These are phyloP conservation scores for Gorsachius magnificus DNA, from an alignment of 2,797 vertebrate genomes.

Conservation along the genomic window DNA sequence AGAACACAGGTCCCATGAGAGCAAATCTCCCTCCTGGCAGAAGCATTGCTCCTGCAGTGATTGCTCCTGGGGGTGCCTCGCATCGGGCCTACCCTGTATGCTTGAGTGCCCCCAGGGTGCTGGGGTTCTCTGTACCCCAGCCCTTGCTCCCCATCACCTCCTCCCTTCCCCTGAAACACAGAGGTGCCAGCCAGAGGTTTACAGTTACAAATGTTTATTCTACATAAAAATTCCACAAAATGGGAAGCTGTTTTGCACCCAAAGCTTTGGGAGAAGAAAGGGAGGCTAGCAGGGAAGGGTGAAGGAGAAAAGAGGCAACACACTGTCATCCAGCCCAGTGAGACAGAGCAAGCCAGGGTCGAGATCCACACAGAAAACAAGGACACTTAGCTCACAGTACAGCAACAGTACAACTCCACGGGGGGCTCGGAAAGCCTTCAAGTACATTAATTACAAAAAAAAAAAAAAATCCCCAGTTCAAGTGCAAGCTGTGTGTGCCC, in stretches of 20 bases:
- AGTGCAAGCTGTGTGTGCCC: conserved; percentile 51
- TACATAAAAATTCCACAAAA: conserved; percentile 84
- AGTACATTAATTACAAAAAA: conserved; percentile 61
- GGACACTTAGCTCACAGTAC: conserved; percentile 71
- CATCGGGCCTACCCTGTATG: not conserved
- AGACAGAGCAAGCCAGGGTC: conserved; percentile 61
- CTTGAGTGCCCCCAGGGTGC: not conserved
- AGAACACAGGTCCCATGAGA: not conserved
- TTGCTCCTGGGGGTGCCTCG: not conserved
- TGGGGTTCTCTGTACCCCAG: not conserved
- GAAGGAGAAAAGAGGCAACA: conserved; percentile 57
- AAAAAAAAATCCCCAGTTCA: conserved; percentile 39
- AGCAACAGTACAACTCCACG: conserved; percentile 54
- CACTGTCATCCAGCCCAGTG: conserved; percentile 61
- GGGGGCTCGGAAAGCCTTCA: conserved; percentile 55
- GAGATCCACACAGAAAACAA: conserved; percentile 65
- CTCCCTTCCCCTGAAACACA: not conserved
- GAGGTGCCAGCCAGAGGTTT: not conserved
- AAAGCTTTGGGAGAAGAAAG: conserved; percentile 68
- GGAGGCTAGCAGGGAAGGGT: conserved; percentile 40
- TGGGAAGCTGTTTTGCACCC: conserved; percentile 78
- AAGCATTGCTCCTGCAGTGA: not conserved
- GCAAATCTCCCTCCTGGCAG: not conserved
- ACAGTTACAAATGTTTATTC: conserved; percentile 83
- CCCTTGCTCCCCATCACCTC: not conserved